These are phyloP conservation scores for Nycticryphes semicollaris DNA, from an alignment of 2,113 vertebrate genomes.

Conservation along the genomic window DNA sequence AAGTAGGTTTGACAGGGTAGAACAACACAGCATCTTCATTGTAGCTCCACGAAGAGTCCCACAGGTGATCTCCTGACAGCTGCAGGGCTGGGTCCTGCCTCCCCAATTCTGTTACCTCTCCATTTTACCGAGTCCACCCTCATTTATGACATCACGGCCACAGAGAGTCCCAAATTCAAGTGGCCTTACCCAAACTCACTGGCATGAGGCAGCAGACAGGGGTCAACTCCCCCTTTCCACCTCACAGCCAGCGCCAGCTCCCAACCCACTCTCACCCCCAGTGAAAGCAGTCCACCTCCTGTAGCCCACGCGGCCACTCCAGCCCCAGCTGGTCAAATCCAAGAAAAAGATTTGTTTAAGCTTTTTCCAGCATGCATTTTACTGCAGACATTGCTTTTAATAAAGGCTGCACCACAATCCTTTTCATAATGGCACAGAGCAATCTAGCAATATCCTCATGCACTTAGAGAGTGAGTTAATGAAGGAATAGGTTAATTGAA, in stretches of 20 bases:
- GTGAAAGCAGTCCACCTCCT: not conserved
- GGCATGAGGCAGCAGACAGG: not conserved
- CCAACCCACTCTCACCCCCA: not conserved
- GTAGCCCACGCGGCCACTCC: not conserved
- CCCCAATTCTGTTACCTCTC: not conserved
- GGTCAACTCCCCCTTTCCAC: not conserved
- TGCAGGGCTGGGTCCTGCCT: fast-evolving
- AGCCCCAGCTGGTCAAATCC: slow-evolving; percentile 27
- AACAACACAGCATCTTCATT: not conserved
- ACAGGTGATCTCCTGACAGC: not conserved
- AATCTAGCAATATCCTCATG: slow-evolving; percentile 64
- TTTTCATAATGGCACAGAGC: slow-evolving; percentile 26
- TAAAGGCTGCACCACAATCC: slow-evolving; percentile 51
- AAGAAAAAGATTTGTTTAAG: slow-evolving; percentile 61
- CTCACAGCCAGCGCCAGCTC: not conserved
- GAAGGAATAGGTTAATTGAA: slow-evolving; percentile 68
- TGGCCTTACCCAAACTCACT: not conserved
- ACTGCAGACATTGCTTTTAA: slow-evolving; percentile 46
- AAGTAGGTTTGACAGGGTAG: not conserved
- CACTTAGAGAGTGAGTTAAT: slow-evolving; percentile 65
- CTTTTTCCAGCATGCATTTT: slow-evolving; percentile 27
- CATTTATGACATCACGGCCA: not conserved
- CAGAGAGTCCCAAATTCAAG: not conserved
- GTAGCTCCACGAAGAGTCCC: not conserved
- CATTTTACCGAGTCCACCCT: not conserved